Conservation (phyloP, 2,797 vertebrate genomes). For the Sparus aurata region DNA sequence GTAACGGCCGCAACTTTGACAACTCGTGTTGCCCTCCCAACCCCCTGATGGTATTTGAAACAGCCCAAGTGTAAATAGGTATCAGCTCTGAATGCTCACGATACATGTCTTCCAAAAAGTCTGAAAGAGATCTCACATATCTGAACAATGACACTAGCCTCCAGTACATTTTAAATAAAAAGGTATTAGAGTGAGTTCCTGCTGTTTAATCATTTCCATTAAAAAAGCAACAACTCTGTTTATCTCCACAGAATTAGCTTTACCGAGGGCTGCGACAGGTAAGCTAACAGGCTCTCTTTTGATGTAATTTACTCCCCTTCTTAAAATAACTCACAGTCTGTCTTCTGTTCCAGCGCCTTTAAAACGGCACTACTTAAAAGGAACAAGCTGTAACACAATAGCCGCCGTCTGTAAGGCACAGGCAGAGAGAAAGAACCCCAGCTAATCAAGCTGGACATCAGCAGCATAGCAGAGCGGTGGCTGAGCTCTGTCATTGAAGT, state of each 20-base stretch:
- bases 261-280: conserved; percentile 33
- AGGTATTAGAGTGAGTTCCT: no score
- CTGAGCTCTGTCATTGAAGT: conserved; percentile 73
- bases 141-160: conserved; percentile 24
- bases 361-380: conserved; percentile 77
- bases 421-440: conserved; percentile 64
- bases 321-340: conserved; percentile 62
- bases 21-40: no score
- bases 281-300: conserved; percentile 38
- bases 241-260: not conserved
- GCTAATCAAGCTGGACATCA: conserved; percentile 66
- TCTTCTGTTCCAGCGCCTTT: conserved; percentile 56
- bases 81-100: not conserved
- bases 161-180: not conserved
- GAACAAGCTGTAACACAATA: conserved; percentile 78
- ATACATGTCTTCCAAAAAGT: not conserved
- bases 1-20: no score
- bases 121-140: not conserved
- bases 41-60: no score
- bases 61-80: no score
- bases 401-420: conserved; percentile 65
- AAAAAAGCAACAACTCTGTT: conserved; percentile 16
- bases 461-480: conserved; percentile 62
- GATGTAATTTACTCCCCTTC: conserved; percentile 54
- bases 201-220: not conserved